Evolutionary conservation across 2,113 vertebrate species (phyloP), one percentile per base, ranked within the genome.

Genomic region (Polypterus bichir): DNA sequence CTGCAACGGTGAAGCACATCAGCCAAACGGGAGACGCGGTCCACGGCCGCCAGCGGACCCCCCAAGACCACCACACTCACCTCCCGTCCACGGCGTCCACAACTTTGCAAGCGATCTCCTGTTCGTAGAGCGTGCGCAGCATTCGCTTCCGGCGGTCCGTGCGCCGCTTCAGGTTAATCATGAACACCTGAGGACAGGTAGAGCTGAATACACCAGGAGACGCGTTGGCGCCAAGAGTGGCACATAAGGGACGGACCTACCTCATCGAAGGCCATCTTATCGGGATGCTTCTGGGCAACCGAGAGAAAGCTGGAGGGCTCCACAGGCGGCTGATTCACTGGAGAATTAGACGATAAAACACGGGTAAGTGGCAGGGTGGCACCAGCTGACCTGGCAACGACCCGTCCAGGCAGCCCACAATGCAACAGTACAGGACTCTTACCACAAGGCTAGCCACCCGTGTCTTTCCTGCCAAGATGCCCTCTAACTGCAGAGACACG

Each of bases 181-280:
- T 83, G 67, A 94, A 94, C 51, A 95, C 83, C 93, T 94, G 70
- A 1, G 2, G 46, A n/a, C 11, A 52, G 8, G 52, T 27, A 27
- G 27, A 27, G 27, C 27, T 27, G 27, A 27, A 27, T 27, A 27
- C 27, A 27, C 27, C 27, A 27, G 27, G 27, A 27, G 27, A 27
- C 27, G 27, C 27, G 27, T 27, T 27, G 27, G 27, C 27, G 2
- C 27, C 27, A 27, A 27, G 27, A 27, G 27, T 27, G 27, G 27
- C 27, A 27, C 27, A 27, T 27, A 27, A 27, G 27, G 27, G 27
- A 27, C 27, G 27, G 27, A 27, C 81, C 69, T 71, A 93, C 93
- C 89, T 94, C 93, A 4, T 93, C 89, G 44, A 95, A 91, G 58
- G 87, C 88, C 86, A 97, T 76, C 82, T 93, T 94, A 75, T 94